These are phyloP conservation scores for Neodiprion lecontei DNA, from an alignment of 1,140 invertebrate genomes.

Conservation along the genomic window DNA sequence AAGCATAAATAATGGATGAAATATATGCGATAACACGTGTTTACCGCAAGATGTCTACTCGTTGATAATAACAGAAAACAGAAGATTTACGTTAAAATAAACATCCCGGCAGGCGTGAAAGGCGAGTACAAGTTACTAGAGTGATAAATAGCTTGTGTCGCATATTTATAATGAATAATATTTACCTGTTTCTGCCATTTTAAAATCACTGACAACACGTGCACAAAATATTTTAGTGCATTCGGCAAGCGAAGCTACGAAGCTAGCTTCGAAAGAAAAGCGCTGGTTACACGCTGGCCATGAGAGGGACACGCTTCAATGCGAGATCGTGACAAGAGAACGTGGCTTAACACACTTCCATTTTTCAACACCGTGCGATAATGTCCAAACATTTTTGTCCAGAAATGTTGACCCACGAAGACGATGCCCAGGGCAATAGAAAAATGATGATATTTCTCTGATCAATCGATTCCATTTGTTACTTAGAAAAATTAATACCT, in stretches of 20 bases:
- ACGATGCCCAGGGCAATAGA: no score
- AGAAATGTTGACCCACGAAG: no score
- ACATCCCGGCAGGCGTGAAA: not conserved
- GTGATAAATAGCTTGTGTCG: conserved; percentile 14
- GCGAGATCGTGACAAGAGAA: no score
- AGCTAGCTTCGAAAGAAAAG: not conserved
- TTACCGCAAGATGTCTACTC: conserved; percentile 25
- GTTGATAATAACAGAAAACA: conserved; percentile 17
- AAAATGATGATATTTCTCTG: no score
- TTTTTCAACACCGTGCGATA: no score
- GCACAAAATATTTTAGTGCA: not conserved
- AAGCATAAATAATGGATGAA: not conserved
- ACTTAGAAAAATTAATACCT: no score
- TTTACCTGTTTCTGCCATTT: conserved; percentile 55
- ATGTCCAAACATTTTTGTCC: no score
- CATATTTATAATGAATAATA: conserved; percentile 15
- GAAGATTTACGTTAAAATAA: conserved; percentile 15
- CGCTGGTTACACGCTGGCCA: not conserved
- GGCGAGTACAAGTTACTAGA: conserved; percentile 2
- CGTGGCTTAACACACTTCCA: no score
- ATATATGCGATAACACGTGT: conserved; percentile 31
- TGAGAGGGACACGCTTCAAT: no score
- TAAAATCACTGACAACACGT: conserved; percentile 24
- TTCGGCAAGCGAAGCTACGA: not conserved
- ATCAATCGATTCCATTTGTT: no score